Evolutionary conservation across 2,113 vertebrate species (phyloP), one percentile per base, ranked within the genome.

Genomic region (Albula glossodonta): DNA sequence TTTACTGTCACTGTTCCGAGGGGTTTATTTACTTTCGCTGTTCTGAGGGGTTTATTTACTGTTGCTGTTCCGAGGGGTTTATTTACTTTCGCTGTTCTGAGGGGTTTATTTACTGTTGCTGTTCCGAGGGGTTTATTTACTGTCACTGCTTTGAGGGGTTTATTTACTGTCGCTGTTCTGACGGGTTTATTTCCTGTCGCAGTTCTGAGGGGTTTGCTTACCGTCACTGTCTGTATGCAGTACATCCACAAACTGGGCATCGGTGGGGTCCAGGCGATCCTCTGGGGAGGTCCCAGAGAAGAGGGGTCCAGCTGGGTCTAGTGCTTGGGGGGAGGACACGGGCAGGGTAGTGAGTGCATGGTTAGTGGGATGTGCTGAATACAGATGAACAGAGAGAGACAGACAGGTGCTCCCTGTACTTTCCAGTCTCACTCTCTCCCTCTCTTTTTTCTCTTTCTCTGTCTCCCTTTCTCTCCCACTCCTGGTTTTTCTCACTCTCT

Each of bases 211-310:
- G 1, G 0, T 66, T 19, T 66, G 22, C 88, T 95, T 96, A 99
- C 98, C 97, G 91, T 97, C 91, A 88, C 87, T 91, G 90, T 99
- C 97, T 11, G 97, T 96, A 93, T 99, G 98, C 50, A 99, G 96
- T 0, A 99, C 96, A 86, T 99, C 98, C 82, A 99, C 97, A 91
- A 99, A 98, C 83, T 95, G 94, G 25, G 98, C 98, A 87, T 99
- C 98, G 0, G 92, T 95, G 0, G 91, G 93, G 94, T 98, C 96
- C 91, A 99, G 92, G 83, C 97, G 95, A 50, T 89, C 77, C 15
- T 95, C 92, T 0, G 92, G 90, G 0, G 92, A 91, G 22, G 94
- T 94, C n/a, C 90, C 86, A 82, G 93, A 95, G 92, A 98, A 99
- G 0, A 90, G 95, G 22, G 98, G 98, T 0, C 98, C 98, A 0